A percentile compares a stretch with the other conserved stretches of the same genome.
These are phyloP conservation scores for Anomalospiza imberbis DNA, from an alignment of 2,797 vertebrate genomes.

Conservation along the genomic window DNA sequence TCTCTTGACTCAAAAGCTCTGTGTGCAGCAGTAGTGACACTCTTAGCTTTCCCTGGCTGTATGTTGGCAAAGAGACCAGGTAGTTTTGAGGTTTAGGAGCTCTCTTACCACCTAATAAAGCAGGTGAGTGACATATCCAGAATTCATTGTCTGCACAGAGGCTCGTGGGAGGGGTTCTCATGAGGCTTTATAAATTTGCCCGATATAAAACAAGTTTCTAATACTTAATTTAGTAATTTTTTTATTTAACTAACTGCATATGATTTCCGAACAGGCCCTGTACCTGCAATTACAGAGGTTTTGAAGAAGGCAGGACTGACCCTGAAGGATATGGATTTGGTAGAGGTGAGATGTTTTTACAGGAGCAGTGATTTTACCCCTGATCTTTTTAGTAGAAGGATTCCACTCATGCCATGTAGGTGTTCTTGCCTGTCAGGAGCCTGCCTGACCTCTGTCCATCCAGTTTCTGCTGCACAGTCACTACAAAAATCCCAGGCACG, in stretches of 20 bases:
- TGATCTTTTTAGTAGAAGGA: neutral
- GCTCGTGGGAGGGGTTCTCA: neutral
- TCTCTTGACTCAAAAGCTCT: neutral
- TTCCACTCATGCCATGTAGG: accelerated
- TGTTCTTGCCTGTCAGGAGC: neutral
- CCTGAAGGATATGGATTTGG: constrained; percentile 92
- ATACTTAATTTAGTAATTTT: neutral
- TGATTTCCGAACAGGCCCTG: constrained; percentile 80
- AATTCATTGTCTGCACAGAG: neutral
- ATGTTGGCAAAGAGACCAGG: neutral
- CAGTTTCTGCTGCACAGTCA: neutral
- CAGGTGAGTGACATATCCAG: neutral
- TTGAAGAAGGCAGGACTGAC: constrained; percentile 90
- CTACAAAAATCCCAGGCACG: neutral
- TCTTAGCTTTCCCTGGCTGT: neutral
- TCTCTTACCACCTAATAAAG: neutral
- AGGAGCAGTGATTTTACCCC: neutral
- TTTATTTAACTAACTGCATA: neutral
- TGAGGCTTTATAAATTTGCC: neutral
- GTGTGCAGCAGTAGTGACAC: neutral
- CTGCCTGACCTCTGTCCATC: neutral
- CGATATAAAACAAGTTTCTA: neutral
- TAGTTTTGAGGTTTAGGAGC: neutral
- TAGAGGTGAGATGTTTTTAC: constrained; percentile 80
- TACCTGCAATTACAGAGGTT: constrained; percentile 89